Percentiles rank a stretch among this genome's conserved stretches.
Conservation (phyloP, 2,888 invertebrate genomes). For the Napeogenes sylphis region DNA sequence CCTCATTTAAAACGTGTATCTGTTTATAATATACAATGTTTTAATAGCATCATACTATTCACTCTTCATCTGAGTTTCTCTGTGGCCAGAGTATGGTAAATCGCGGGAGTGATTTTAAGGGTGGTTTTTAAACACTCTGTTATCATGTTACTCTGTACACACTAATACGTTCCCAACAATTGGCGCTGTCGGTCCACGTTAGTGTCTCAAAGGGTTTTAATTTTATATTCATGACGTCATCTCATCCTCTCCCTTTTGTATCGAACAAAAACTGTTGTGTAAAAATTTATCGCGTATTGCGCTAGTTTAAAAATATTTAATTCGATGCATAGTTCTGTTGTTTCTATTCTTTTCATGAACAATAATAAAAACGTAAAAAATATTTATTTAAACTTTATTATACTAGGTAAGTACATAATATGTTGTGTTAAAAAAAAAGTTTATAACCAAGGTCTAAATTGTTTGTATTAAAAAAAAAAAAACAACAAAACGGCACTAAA, state of each 20-base stretch:
- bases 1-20: no score
- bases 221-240: constrained; percentile 74
- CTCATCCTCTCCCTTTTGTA: constrained; percentile 64
- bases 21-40: no score
- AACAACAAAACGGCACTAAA: no score
- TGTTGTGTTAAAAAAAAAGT: no score
- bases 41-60: no score
- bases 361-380: no score
- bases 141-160: constrained; percentile 24
- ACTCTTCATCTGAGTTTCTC: no score
- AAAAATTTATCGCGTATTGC: constrained; percentile 19
- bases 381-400: no score
- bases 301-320: constrained; percentile 15
- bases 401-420: no score
- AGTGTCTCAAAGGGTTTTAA: constrained; percentile 65
- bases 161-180: constrained; percentile 58
- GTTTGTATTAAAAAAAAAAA: no score
- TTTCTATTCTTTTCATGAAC: not conserved
- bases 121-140: constrained; percentile 3
- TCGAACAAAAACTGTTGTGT: constrained; percentile 41
- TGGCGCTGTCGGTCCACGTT: constrained; percentile 62
- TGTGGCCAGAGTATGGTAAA: not conserved
- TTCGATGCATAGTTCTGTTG: not conserved
- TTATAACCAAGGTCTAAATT: no score
- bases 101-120: not conserved